Base-by-base conservation (phyloP, 2,113 vertebrate genomes). In the Sterrhoptilus dennistouni region DNA sequence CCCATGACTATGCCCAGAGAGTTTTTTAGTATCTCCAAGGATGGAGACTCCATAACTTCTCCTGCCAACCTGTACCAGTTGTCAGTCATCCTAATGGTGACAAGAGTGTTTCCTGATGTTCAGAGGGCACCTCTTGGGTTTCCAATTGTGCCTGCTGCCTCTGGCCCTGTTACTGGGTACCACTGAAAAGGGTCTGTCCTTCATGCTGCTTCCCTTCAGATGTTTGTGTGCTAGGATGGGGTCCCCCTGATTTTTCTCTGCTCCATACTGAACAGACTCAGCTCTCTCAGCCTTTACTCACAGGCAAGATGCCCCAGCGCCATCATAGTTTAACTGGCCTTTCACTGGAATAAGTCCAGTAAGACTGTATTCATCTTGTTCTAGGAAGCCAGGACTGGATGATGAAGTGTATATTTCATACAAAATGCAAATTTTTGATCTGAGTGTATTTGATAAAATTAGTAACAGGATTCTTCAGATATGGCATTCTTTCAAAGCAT, bases 401-500 rank as follows among this genome's bases (percentile, higher is more conserved):
- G 29, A 15, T 78, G 40, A 95, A 85, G 3, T 44, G 54, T 59
- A 12, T 82, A 61, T 82, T 95, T 88, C 23, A 68, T 64, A 59
- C 50, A 87, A 94, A 97, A 96, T 60, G 11, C 24, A 70, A 78
- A 61, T 17, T 68, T 94, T 83, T 93, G 28, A 87, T 75, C 29
- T 83, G 27, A 89, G 36, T 47, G 20, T 42, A 59, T 49, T 14
- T 84, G 76, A 60, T 21, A 92, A 97, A 96, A 94, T 70, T 57
- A 89, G 50, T 63, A 88, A 19, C 8, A 86, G 13, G 3, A 53
- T 90, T 70, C 59, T 57, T 22, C 24, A 60, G 23, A 53, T 14
- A 54, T 44, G 11, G 7, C 28, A 17, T 76, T 77, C 49, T 69
- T 74, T 90, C 64, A 94, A 88, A 78, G 50, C 35, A 60, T 79